phyloP scores from a whole-genome alignment of 2,113 vertebrate species.

The Accipiter cooperii region DNA sequence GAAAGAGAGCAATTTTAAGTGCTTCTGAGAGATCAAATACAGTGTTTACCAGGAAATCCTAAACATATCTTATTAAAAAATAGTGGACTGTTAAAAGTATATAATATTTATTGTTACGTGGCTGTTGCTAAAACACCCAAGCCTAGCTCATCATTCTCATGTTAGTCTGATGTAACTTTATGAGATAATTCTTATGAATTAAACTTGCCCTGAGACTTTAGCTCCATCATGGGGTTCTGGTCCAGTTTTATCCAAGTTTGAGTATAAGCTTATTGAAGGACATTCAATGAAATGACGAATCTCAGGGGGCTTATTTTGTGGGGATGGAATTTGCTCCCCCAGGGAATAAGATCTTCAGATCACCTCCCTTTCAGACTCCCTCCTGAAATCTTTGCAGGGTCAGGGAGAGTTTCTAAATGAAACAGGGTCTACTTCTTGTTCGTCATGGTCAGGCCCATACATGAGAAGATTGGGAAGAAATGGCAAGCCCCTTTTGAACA shows the following conservation, averaged over 20 bases:
- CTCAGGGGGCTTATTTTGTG: not conserved
- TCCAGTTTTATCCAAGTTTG: not conserved
- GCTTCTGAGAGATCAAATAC: not conserved
- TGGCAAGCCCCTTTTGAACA: not conserved
- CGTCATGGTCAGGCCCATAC: not conserved
- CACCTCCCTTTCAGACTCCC: not conserved
- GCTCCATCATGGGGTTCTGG: not conserved
- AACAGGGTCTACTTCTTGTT: not conserved
- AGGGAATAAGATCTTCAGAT: not conserved
- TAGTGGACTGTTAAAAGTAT: not conserved
- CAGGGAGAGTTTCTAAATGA: not conserved
- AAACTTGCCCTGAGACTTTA: not conserved
- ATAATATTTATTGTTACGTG: not conserved
- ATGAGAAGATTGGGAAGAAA: not conserved
- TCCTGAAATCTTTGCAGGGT: not conserved
- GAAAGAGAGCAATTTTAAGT: not conserved
- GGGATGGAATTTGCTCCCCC: not conserved
- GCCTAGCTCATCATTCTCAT: not conserved
- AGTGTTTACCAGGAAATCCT: not conserved
- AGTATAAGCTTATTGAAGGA: not conserved
- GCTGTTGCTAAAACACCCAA: not conserved
- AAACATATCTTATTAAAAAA: not conserved
- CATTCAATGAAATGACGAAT: not conserved
- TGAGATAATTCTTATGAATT: not conserved
- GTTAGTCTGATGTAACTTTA: not conserved